A percentile compares a stretch with the other conserved stretches of the same genome.
phyloP scores from a whole-genome alignment of 2,113 vertebrate species.

The Sorex fumeus region DNA sequence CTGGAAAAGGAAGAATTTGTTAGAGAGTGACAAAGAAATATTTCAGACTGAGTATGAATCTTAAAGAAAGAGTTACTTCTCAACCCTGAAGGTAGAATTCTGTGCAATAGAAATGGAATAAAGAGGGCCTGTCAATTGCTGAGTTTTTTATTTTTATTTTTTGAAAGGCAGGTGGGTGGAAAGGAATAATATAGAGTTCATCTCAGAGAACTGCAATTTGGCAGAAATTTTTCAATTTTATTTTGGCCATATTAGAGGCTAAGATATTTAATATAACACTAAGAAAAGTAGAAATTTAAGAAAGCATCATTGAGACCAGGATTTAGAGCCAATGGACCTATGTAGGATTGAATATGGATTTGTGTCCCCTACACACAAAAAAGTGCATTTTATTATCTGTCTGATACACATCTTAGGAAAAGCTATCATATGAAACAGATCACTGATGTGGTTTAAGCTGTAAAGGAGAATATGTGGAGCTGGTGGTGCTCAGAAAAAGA shows the following conservation, averaged over 20 bases:
- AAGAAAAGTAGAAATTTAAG: not conserved
- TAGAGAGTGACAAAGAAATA: not conserved
- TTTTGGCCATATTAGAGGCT: slow-evolving; percentile 5
- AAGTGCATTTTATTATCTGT: not conserved
- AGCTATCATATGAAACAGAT: not conserved
- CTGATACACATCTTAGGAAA: not conserved
- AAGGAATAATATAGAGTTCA: not conserved
- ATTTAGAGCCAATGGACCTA: not conserved
- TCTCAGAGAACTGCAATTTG: not conserved
- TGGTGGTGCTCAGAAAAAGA: not conserved
- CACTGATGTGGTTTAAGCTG: not conserved
- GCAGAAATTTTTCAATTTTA: slow-evolving; percentile 27
- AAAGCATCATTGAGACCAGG: not conserved
- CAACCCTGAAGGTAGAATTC: not conserved
- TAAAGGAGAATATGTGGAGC: not conserved
- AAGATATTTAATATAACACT: not conserved
- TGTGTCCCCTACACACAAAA: not conserved
- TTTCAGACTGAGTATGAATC: not conserved
- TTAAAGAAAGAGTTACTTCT: not conserved
- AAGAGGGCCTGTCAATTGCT: not conserved
- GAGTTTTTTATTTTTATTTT: not conserved
- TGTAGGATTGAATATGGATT: not conserved
- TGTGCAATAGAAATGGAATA: not conserved
- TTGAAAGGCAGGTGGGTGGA: no score
- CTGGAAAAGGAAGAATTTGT: not conserved